Percentiles rank a stretch among this genome's conserved stretches.
These are phyloP conservation scores for Noctilio leporinus DNA, from an alignment of 2,113 vertebrate species.

Conservation along the genomic window DNA sequence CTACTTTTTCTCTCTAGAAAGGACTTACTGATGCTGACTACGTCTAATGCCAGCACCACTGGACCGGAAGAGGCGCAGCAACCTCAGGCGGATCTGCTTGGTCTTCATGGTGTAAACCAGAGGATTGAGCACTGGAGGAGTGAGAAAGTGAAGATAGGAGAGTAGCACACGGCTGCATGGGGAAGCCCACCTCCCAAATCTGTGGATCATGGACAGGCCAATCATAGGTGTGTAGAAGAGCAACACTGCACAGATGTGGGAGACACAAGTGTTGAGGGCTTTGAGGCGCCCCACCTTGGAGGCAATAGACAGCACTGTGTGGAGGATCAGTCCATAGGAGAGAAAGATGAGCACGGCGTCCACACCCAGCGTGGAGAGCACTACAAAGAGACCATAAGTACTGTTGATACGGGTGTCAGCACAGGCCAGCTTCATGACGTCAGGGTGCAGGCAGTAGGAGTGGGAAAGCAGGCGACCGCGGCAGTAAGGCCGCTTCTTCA, in stretches of 20 bases:
- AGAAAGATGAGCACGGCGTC: slow-evolving; percentile 48
- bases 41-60: background rate
- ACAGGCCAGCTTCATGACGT: slow-evolving; percentile 57
- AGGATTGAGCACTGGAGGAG: slow-evolving; percentile 47
- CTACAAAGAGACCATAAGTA: slow-evolving; percentile 35
- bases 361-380: slow-evolving; percentile 32
- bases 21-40: background rate
- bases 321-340: slow-evolving; percentile 44
- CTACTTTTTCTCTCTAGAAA: background rate
- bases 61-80: background rate
- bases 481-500: slow-evolving; percentile 51
- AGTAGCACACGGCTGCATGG: background rate
- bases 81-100: slow-evolving; percentile 2
- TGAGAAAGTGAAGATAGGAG: slow-evolving; percentile 46
- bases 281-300: slow-evolving; percentile 33
- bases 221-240: slow-evolving; percentile 44
- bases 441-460: slow-evolving; percentile 46
- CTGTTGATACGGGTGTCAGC: background rate
- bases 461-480: background rate
- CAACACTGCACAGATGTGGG: slow-evolving; percentile 37
- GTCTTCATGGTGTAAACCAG: slow-evolving; percentile 44
- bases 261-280: slow-evolving; percentile 61
- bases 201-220: slow-evolving; percentile 44
- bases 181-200: background rate
- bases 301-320: slow-evolving; percentile 41